Evolutionary conservation across 1,140 invertebrate species (phyloP).

Genomic region (Drosophila aff.): DNA sequence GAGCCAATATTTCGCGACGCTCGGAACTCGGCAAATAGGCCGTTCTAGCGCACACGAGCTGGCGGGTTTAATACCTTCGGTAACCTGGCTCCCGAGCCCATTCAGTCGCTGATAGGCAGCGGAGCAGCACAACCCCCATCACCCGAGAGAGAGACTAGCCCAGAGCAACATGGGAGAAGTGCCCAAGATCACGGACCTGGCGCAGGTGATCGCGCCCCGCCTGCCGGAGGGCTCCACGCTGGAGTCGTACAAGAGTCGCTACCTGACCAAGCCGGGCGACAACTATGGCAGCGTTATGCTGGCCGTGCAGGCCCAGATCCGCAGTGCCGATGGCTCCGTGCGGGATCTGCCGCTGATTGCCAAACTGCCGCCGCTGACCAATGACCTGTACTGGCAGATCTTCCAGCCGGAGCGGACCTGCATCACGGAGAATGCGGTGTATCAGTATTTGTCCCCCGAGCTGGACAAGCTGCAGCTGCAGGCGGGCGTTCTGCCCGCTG

Average conservation of each 20-base stretch:
- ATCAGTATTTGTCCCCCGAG: conserved; percentile 85
- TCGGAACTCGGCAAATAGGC: conserved; percentile 24
- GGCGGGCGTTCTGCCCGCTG: conserved; percentile 76
- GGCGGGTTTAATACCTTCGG: conserved; percentile 32
- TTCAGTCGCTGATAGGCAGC: conserved; percentile 30
- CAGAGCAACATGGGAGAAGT: conserved; percentile 57
- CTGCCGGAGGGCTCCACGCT: conserved; percentile 57
- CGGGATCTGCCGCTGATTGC: conserved; percentile 86
- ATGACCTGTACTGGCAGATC: conserved; percentile 86
- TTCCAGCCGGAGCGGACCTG: conserved; percentile 88
- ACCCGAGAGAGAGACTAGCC: not conserved
- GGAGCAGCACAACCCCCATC: conserved; percentile 10
- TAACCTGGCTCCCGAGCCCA: conserved; percentile 14
- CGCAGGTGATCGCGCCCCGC: conserved; percentile 66
- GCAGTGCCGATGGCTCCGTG: conserved; percentile 54
- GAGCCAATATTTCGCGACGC: conserved; percentile 52
- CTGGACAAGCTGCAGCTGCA: conserved; percentile 86
- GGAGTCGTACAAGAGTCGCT: conserved; percentile 57
- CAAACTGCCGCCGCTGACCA: conserved; percentile 87
- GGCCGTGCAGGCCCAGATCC: conserved; percentile 75
- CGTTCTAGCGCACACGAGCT: not conserved
- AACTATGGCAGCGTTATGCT: conserved; percentile 88
- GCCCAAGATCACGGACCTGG: conserved; percentile 67
- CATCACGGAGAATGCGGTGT: conserved; percentile 87
- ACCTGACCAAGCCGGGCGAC: conserved; percentile 87